Conservation (phyloP, 2,113 vertebrate genomes). For the Galemys pyrenaicus region DNA sequence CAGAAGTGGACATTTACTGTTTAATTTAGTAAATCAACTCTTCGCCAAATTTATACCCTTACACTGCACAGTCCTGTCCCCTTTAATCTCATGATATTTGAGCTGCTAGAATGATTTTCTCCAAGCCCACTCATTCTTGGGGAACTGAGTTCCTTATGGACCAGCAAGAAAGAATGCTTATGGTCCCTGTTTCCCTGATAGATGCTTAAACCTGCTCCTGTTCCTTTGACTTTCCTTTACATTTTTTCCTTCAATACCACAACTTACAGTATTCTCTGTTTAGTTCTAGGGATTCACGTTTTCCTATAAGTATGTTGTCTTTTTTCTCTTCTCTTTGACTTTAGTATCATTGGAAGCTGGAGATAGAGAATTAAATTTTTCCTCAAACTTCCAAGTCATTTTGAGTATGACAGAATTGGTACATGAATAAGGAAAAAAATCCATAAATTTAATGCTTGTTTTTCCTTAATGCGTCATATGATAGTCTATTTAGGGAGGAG, state of each 20-base stretch:
- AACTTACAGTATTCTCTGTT: background rate
- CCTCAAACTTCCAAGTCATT: background rate
- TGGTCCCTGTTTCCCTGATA: background rate
- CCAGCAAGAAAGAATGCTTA: conserved; percentile 26
- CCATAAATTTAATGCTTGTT: background rate
- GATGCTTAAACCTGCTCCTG: background rate
- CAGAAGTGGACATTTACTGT: background rate
- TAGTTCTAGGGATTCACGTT: background rate
- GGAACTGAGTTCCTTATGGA: conserved; percentile 5
- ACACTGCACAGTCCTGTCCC: background rate
- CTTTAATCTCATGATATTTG: background rate
- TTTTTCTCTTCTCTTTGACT: background rate
- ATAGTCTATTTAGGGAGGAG: background rate
- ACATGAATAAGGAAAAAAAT: background rate
- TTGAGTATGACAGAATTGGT: background rate
- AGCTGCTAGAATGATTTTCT: conserved; percentile 41
- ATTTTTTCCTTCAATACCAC: background rate
- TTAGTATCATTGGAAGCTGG: background rate
- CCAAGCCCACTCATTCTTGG: background rate
- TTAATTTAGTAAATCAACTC: background rate
- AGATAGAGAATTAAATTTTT: background rate
- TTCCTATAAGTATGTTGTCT: background rate
- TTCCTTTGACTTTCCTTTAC: background rate
- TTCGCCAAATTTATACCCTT: background rate
- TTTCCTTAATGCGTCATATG: background rate